Evolutionary conservation across 1,140 invertebrate species (phyloP), one percentile per base, ranked within the genome.

Genomic region (Temnothorax nylanderi): DNA sequence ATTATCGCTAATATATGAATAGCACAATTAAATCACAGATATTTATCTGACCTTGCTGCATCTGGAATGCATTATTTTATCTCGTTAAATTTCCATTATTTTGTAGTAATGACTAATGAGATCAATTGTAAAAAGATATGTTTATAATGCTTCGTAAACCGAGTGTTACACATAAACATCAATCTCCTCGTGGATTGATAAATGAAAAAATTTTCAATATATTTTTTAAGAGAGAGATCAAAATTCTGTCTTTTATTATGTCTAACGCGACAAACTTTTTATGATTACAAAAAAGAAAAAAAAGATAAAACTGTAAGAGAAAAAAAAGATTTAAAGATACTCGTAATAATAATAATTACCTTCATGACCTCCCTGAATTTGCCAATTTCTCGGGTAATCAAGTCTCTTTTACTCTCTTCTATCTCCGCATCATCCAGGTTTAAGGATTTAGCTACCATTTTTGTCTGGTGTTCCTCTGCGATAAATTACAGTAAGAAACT

Each of bases 311-410:
- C 26, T 74, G 44, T 85, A 67, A 90, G 58, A n/a, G 77, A 26
- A 18, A 72, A 87, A 75, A 82, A 88, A 88, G 85, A 90, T 76
- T 71, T 75, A 67, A 47, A 85, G 87, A 58, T 89, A 76, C 47
- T 67, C 34, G 32, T 86, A 82, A 51, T 86, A 87, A 88, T 87
- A 93, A 94, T 96, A 94, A 94, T 96, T 97, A 99, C 98, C 98
- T 99, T 99, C 97, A 99, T 99, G 85, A 98, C 98, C 96, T 99
- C 99, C 78, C 99, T 97, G 95, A 99, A 99, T 95, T 99, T 99
- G 88, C 98, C 98, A 95, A 99, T 99, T 96, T 99, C 99, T 89
- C 97, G 96, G 91, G 98, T 99, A 89, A 99, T 99, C 87, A 99
- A 96, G 95, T 98, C 97, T n/a, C 98, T 97, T 95, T 99, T 99